These are phyloP conservation scores for Buphagus erythrorhynchus DNA, from an alignment of 2,797 vertebrate species.

Conservation along the genomic window DNA sequence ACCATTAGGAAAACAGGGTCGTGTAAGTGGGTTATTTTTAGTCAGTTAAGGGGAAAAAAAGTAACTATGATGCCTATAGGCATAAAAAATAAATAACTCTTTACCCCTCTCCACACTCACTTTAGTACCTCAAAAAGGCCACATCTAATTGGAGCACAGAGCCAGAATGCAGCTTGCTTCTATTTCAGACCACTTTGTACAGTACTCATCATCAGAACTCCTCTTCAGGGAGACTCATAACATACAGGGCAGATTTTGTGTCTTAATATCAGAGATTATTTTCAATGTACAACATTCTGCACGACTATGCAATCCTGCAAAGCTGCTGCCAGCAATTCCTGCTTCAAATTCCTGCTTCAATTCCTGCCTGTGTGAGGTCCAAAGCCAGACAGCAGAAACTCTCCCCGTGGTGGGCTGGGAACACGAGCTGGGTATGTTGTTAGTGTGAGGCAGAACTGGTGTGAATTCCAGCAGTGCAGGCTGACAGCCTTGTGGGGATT, in stretches of 20 bases:
- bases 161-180: not conserved
- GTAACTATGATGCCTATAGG: not conserved
- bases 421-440: accelerated
- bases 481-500: not conserved
- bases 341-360: not conserved
- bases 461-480: not conserved
- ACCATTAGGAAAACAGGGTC: not conserved
- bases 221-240: not conserved
- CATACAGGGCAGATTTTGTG: not conserved
- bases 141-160: not conserved
- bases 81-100: not conserved
- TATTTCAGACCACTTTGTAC: not conserved
- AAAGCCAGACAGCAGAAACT: not conserved
- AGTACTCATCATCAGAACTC: not conserved
- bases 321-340: not conserved
- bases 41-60: not conserved
- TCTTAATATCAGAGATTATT: not conserved
- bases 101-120: not conserved
- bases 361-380: not conserved
- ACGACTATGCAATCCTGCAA: not conserved
- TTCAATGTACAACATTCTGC: not conserved
- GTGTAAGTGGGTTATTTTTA: not conserved
- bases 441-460: not conserved
- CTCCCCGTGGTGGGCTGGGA: not conserved
- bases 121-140: not conserved